phyloP scores from a whole-genome alignment of 2,888 invertebrate species.

The Steromphala cineraria region DNA sequence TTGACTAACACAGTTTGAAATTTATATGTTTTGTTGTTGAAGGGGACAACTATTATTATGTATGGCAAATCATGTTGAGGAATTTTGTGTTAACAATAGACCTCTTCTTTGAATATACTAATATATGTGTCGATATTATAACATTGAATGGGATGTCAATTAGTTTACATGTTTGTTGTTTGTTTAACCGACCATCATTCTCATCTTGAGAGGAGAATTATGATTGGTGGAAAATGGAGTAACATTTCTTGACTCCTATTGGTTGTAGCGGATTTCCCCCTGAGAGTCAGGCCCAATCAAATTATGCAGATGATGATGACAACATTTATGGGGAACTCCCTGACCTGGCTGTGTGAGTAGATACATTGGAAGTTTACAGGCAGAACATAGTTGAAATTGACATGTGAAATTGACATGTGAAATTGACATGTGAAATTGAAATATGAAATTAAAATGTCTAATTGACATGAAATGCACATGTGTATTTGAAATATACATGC shows the following conservation, averaged over 20 bases:
- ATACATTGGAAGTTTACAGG: not conserved
- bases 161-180: not conserved
- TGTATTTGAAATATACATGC: not conserved
- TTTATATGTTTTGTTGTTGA: not conserved
- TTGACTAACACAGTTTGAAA: conserved; percentile 12
- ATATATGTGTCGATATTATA: too few species aligned
- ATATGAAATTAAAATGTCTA: not conserved
- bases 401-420: not conserved
- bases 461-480: not conserved
- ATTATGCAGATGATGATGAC: conserved; percentile 63
- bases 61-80: not conserved
- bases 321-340: conserved; percentile 76
- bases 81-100: not conserved
- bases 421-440: not conserved
- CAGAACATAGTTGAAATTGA: not conserved
- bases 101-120: too few species aligned
- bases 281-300: conserved; percentile 40
- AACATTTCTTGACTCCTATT: conserved; percentile 27
- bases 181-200: too few species aligned
- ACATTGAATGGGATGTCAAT: too few species aligned
- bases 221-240: too few species aligned
- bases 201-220: too few species aligned
- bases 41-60: not conserved
- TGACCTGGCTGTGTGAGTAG: conserved; percentile 72
- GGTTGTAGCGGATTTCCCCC: conserved; percentile 68